Base-by-base conservation (phyloP, 2,113 vertebrate genomes). In the Psettodes erumei region DNA sequence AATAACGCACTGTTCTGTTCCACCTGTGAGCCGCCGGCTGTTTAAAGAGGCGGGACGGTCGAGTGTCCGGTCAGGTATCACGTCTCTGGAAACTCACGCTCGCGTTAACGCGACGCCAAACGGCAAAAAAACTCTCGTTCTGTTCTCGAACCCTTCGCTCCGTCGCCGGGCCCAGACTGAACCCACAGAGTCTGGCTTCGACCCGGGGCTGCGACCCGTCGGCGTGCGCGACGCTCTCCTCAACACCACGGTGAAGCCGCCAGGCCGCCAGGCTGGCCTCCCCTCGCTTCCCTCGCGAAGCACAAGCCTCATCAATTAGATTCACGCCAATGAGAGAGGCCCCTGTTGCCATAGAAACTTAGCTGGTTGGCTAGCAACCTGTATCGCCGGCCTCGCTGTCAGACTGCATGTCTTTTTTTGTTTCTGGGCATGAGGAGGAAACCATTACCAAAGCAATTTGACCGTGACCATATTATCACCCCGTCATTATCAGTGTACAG, bases 291-390 rank as follows among this genome's bases (percentile, higher is more conserved):
- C 45, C 54, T 47, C 60, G n/a, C 50, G 47, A 85, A 71, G 19
- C 47, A 25, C 51, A 25, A 59, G 70, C 33, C 35, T 56, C 76
- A 59, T 71, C 71, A 85, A 81, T 77, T 79, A 73, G 62, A 78
- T 40, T 60, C 32, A 43, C 7, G 18, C 50, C 64, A 85, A 79
- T 77, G 55, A 77, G 45, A 69, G 70, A 21, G 50, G 50, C 48
- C 30, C 1, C 69, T 67, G 90, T 90, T 90, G 56, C 88, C 88
- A 88, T 88, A 79, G 90, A 81, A 91, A 91, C 88, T 35, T 85
- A 40, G 67, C 33, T 50, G 70, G 79, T 85, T 84, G 79, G 63
- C 55, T 80, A 80, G 74, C 78, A 88, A 87, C 79, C 67, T 73
- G 63, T 45, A 70, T 23, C 23, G 37, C 35, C 54, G 60, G 45